phyloP scores from a whole-genome alignment of 2,113 vertebrate species.

The Pan paniscus region DNA sequence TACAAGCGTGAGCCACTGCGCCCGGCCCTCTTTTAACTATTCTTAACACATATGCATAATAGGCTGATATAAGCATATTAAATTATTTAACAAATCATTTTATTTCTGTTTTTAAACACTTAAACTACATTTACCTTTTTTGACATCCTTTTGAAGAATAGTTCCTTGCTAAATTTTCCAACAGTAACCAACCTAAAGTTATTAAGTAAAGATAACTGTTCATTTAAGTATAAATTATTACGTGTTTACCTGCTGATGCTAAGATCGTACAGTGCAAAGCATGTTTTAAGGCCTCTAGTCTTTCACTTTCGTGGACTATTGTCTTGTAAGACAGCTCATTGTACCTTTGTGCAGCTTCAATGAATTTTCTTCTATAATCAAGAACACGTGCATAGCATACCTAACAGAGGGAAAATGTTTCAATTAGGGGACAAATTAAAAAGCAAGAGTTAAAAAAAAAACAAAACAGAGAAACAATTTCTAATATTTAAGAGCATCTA shows the following conservation, averaged over 20 bases:
- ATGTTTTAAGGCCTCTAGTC: constrained; percentile 96
- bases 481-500: neutral
- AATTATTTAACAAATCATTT: neutral
- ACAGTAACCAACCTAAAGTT: neutral
- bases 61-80: neutral
- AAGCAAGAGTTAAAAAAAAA: neutral
- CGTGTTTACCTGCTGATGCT: constrained; percentile 94
- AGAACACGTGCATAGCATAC: constrained; percentile 98
- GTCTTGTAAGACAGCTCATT: constrained; percentile 98
- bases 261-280: constrained; percentile 98
- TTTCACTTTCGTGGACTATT: constrained; percentile 96
- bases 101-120: constrained; percentile 8
- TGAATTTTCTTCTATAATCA: constrained; percentile 98
- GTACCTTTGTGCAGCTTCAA: constrained; percentile 98
- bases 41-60: neutral
- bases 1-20: no score
- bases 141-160: neutral
- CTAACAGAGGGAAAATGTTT: constrained; percentile 77
- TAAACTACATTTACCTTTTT: neutral
- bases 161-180: neutral
- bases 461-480: neutral
- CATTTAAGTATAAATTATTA: neutral
- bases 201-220: constrained; percentile 34
- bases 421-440: constrained; percentile 9
- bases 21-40: neutral